Evolutionary conservation across 2,888 invertebrate genomes (phyloP), one percentile per base, ranked within the genome.

Genomic region (Eubasilissa splendida): DNA sequence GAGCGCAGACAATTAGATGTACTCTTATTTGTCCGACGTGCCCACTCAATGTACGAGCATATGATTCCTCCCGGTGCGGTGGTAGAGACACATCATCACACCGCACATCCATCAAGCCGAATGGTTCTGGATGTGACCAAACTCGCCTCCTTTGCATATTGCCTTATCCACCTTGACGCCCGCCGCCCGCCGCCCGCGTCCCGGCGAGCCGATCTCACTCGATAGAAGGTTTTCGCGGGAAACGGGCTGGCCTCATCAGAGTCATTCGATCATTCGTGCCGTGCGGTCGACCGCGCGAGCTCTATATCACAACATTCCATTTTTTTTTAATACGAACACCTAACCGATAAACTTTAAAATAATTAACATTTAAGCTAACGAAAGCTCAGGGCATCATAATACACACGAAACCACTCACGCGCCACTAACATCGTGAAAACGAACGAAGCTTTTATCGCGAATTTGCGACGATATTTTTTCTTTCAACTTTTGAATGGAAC

Each of bases 271-370:
- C 78, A 71, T 14, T 71, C 78, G 71, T 14, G 33, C 70, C 31
- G 78, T 60, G 78, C 71, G 78, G 78, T 71, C 71, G 59, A 31
- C 70, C 70, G 78, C 66, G 76, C 68, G 65, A 75, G 76, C 65
- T 76, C 76, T 54, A 68, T 54, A 56, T 63, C 22, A 14, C 33
- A 52, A 56, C 68, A 76, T 54, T 68, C 68, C 68, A 77, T 68
- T 68, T 54, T 76, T n/a, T 5, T 42, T 12, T 53, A 50, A 52
- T 60, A 58, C 68, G 76, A 76, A 66, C 56, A 56, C 54, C 33
- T 76, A 63, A 65, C 50, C 54, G n/a, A 58, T 58, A 56, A 33
- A 22, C 52, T 42, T n/a, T 66, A 50, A 66, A 52, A 31, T n/a
- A 12, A 33, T 73, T 56, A 56, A 9, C 33, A 71, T 33, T 56